Evolutionary conservation across 2,797 vertebrate genomes (phyloP), one percentile per base, ranked within the genome.

Genomic region (Falco peregrinus): DNA sequence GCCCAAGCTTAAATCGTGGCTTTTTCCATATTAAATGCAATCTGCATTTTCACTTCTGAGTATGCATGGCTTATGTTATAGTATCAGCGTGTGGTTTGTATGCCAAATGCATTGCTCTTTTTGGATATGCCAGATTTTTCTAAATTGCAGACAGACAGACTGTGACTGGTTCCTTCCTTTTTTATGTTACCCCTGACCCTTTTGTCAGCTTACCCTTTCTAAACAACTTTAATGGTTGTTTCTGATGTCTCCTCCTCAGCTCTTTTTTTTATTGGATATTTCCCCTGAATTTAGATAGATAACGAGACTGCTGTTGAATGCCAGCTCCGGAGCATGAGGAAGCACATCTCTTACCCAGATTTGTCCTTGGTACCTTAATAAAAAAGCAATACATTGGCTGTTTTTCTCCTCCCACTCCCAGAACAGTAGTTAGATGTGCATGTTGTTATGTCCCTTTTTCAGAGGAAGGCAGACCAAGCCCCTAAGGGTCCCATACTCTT

Each of bases 11-110:
- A 92, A 75, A 91, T 47, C 43, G 35, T 64, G 13, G 0, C 0
- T 37, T 86, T 90, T 95, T 79, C 61, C 41, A 8, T 47, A 54
- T 71, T 90, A 94, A 96, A 95, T 75, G 31, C 15, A 86, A 91
- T 64, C 60, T 95, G 48, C 68, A 91, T 83, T 87, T 95, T 15
- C 48, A 85, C 43, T 82, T 89, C 33, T n/a, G 50, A 77, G 47
- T 47, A 41, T 89, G 76, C 1, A 8, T 33, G 51, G n/a, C 35
- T 81, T 69, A 45, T 59, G 39, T 59, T 61, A 51, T n/a, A 73
- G 67, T 39, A 92, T 35, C 65, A 90, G 77, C 61, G 76, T 53
- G 48, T 76, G 57, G 29, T 48, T 56, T 80, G 37, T 60, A 17
- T 33, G 80, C 26, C 60, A 80, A 76, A 67, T 74, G 67, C 63